Conservation (phyloP, 2,888 invertebrate genomes). For the Lycocerus yunnanus region DNA sequence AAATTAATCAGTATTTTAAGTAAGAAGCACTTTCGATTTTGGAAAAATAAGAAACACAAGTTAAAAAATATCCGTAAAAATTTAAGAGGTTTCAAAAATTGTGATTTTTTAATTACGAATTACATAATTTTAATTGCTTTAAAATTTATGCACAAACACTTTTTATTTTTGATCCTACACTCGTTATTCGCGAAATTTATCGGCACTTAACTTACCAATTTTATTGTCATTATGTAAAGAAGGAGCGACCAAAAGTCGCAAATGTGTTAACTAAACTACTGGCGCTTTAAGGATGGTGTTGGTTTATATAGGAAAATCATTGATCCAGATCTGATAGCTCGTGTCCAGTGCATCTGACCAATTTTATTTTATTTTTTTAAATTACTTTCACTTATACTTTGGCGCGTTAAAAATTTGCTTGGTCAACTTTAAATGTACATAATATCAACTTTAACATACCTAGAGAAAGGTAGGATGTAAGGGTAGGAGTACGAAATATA, state of each 20-base stretch:
- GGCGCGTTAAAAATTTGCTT: constrained; percentile 7
- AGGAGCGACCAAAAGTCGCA: constrained; percentile 36
- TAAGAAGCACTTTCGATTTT: not conserved
- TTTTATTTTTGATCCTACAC: not conserved
- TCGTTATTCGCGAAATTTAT: constrained; percentile 9
- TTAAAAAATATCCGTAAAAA: not conserved
- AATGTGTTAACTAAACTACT: constrained; percentile 38
- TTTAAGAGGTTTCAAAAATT: not conserved
- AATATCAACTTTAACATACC: constrained; percentile 2
- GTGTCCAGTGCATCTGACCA: constrained; percentile 40
- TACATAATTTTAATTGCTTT: not conserved
- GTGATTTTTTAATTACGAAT: not conserved
- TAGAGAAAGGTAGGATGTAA: constrained; percentile 24
- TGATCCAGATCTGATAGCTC: constrained; percentile 44
- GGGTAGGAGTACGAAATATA: constrained; percentile 22
- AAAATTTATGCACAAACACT: not conserved
- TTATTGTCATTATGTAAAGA: constrained; percentile 31
- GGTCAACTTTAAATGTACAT: constrained; percentile 23
- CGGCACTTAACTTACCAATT: constrained; percentile 35
- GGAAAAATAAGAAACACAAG: not conserved
- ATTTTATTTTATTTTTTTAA: constrained; percentile 40
- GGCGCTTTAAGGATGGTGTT: constrained; percentile 29
- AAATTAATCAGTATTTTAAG: too few species aligned
- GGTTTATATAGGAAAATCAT: constrained; percentile 42
- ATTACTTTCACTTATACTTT: constrained; percentile 23